These are phyloP conservation scores for Lordiphosa clarofinis DNA, from an alignment of 1,140 invertebrate genomes.

Conservation along the genomic window DNA sequence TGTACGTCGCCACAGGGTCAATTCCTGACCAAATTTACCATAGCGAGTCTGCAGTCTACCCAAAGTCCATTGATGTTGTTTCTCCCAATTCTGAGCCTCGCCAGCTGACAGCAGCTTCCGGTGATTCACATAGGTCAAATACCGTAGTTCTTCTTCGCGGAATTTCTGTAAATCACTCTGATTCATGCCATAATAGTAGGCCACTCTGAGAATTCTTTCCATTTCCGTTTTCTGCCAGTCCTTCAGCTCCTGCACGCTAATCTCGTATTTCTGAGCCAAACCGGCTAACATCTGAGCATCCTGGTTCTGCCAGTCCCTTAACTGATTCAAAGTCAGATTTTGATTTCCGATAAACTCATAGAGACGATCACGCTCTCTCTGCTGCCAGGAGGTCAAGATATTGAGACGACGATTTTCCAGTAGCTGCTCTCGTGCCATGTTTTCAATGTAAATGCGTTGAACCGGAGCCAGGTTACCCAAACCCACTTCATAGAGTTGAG, in stretches of 20 bases:
- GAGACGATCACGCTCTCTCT: slow-evolving; percentile 66
- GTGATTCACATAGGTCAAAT: slow-evolving; percentile 56
- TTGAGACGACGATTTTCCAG: slow-evolving; percentile 55
- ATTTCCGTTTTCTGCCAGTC: slow-evolving; percentile 69
- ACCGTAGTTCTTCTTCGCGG: slow-evolving; percentile 62
- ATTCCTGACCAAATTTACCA: slow-evolving; percentile 43
- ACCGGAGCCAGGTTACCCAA: slow-evolving; percentile 52
- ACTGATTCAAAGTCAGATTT: slow-evolving; percentile 55
- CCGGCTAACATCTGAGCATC: slow-evolving; percentile 43
- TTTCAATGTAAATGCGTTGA: slow-evolving; percentile 47
- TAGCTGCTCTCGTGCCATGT: slow-evolving; percentile 40
- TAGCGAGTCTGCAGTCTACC: slow-evolving; percentile 38
- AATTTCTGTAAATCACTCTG: slow-evolving; percentile 66
- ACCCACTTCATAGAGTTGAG: slow-evolving; percentile 45
- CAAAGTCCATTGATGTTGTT: slow-evolving; percentile 42
- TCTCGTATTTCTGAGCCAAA: slow-evolving; percentile 47
- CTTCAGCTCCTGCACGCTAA: slow-evolving; percentile 52
- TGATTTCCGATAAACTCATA: slow-evolving; percentile 71
- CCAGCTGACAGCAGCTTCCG: slow-evolving; percentile 33
- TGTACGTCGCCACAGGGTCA: slow-evolving; percentile 60
- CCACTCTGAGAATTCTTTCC: slow-evolving; percentile 52
- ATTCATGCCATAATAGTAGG: slow-evolving; percentile 56
- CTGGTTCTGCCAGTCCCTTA: slow-evolving; percentile 65
- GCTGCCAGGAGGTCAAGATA: slow-evolving; percentile 57
- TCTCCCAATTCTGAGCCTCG: slow-evolving; percentile 43